phyloP scores from a whole-genome alignment of 2,113 vertebrate genomes.

The Antechinus flavipes region DNA sequence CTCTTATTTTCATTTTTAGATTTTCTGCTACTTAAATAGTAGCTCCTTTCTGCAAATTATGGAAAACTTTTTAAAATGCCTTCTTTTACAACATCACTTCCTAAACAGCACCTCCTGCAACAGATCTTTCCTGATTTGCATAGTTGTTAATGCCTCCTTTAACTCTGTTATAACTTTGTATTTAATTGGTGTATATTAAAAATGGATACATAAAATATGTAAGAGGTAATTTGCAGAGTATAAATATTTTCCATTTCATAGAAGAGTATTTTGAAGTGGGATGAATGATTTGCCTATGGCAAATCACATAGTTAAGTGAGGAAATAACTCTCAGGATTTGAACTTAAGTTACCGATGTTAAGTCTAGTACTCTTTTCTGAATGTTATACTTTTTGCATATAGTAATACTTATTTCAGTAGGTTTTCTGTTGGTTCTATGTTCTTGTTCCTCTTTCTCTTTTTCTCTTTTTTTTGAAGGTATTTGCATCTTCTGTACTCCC shows the following conservation, averaged over 20 bases:
- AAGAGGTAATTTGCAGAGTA: not conserved
- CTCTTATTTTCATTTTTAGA: not conserved
- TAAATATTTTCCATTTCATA: not conserved
- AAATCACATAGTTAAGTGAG: not conserved
- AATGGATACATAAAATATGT: not conserved
- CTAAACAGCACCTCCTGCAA: not conserved
- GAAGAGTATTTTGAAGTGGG: not conserved
- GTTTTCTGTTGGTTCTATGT: not conserved
- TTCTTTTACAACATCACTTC: not conserved
- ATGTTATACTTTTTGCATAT: not conserved
- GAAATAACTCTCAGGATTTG: not conserved
- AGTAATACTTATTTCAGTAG: not conserved
- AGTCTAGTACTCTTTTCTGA: not conserved
- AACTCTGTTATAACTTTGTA: not conserved
- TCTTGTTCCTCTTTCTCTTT: not conserved
- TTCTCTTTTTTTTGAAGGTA: not conserved
- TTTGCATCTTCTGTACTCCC: not conserved
- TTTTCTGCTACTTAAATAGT: not conserved
- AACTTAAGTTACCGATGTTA: not conserved
- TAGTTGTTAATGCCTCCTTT: not conserved
- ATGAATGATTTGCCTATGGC: not conserved
- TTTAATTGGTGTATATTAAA: not conserved
- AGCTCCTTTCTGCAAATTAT: not conserved
- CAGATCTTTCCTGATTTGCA: not conserved
- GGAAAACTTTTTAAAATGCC: not conserved